Conservation (phyloP, 2,113 vertebrate genomes). For the Bos indicus region DNA sequence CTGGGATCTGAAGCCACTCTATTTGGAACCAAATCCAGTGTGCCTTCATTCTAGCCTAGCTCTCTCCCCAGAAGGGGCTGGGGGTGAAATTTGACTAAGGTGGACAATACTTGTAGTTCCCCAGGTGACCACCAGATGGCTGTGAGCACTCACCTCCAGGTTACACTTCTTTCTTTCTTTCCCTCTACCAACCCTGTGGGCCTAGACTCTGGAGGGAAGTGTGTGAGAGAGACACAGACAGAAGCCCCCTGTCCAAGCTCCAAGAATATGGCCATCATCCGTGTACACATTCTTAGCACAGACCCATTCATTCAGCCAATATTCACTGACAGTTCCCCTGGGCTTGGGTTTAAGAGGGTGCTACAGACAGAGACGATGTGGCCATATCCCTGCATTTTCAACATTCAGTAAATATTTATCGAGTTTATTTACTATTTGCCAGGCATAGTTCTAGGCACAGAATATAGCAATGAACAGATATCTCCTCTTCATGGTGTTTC, state of each 20-base stretch:
- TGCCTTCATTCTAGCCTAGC: background rate
- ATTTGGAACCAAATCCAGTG: background rate
- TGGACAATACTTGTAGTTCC: constrained; percentile 20
- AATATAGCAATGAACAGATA: background rate
- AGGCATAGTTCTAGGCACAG: background rate
- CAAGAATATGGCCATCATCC: background rate
- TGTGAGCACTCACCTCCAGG: background rate
- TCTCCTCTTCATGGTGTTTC: background rate
- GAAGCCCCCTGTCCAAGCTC: background rate
- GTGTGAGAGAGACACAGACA: background rate
- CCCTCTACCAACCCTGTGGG: background rate
- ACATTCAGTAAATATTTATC: background rate
- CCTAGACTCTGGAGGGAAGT: background rate
- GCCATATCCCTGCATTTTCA: background rate
- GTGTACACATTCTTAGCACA: background rate
- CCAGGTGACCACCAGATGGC: constrained; percentile 53
- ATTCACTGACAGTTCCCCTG: background rate
- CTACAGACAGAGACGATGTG: background rate
- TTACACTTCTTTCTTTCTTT: background rate
- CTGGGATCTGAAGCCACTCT: background rate
- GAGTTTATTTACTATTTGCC: background rate
- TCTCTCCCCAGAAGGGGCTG: background rate
- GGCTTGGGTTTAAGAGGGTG: background rate
- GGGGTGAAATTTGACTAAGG: background rate
- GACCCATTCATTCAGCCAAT: background rate